Evolutionary conservation across 1,140 invertebrate species (phyloP).

Genomic region (Acyrthosiphon pisum): DNA sequence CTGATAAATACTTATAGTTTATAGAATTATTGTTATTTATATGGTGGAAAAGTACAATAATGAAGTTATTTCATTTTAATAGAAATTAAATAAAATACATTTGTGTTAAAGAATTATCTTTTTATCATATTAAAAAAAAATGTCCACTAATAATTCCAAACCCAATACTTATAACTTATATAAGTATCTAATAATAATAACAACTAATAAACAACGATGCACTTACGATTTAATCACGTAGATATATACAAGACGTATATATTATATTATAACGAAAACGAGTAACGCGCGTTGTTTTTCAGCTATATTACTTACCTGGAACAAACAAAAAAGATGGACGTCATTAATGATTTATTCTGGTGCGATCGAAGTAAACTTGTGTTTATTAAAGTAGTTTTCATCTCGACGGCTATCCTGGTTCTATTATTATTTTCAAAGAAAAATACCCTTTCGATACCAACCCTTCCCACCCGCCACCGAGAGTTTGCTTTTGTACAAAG

Average conservation of each 20-base stretch:
- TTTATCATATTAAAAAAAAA: background rate
- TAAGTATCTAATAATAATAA: background rate
- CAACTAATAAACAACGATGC: background rate
- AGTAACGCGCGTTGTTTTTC: background rate
- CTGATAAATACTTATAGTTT: background rate
- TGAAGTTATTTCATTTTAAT: background rate
- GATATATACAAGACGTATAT: background rate
- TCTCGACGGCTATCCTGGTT: background rate
- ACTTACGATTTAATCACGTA: background rate
- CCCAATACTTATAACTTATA: background rate
- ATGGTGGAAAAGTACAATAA: too few relatives aligned
- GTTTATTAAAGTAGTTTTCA: conserved; percentile 34
- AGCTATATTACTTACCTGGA: conserved; percentile 6
- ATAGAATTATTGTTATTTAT: background rate
- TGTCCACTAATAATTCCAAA: background rate
- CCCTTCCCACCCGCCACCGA: background rate
- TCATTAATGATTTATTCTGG: background rate
- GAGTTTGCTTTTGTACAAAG: conserved; percentile 47
- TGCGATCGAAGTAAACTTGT: background rate
- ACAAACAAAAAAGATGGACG: background rate
- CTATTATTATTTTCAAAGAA: conserved; percentile 31
- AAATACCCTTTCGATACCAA: conserved; percentile 39
- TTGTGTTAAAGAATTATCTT: background rate
- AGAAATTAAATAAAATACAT: background rate
- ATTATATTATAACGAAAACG: background rate